Conservation (phyloP, 2,797 vertebrate genomes). For the Adelosebastes latens region DNA sequence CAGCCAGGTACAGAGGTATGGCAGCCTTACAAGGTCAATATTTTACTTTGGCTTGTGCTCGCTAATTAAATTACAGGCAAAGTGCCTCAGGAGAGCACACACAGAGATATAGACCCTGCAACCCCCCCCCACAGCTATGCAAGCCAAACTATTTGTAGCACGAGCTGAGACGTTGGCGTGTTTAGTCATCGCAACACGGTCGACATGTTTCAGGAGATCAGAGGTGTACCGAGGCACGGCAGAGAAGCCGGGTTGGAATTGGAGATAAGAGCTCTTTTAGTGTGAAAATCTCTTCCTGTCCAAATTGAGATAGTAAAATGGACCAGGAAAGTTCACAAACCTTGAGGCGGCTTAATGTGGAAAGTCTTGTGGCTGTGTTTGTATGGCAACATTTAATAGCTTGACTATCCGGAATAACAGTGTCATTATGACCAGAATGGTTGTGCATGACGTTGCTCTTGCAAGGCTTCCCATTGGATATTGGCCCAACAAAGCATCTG, state of each 20-base stretch:
- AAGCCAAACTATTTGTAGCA: slow-evolving; percentile 70
- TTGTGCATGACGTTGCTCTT: too few species aligned
- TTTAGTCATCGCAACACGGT: slow-evolving; percentile 29
- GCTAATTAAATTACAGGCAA: slow-evolving; percentile 80
- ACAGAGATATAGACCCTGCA: slow-evolving; percentile 38
- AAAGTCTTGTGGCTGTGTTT: not conserved
- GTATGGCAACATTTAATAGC: too few species aligned
- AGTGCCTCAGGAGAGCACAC: slow-evolving; percentile 55
- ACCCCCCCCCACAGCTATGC: slow-evolving; percentile 16
- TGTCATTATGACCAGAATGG: too few species aligned
- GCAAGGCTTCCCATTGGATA: too few species aligned
- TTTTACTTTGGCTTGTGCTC: slow-evolving; percentile 79
- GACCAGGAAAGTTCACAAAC: not conserved
- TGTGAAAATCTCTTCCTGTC: not conserved
- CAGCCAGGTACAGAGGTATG: slow-evolving; percentile 66
- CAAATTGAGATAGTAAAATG: not conserved
- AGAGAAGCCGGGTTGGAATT: not conserved
- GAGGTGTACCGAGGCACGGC: not conserved
- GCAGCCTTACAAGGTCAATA: slow-evolving; percentile 82
- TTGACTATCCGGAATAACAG: too few species aligned
- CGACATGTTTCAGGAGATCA: slow-evolving; percentile 9
- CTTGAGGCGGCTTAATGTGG: not conserved
- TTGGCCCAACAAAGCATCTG: too few species aligned
- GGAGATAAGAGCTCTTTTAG: not conserved
- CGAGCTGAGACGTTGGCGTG: slow-evolving; percentile 42